Base-by-base conservation (phyloP, 1,140 invertebrate species). In the Hesperophylax magnus region DNA sequence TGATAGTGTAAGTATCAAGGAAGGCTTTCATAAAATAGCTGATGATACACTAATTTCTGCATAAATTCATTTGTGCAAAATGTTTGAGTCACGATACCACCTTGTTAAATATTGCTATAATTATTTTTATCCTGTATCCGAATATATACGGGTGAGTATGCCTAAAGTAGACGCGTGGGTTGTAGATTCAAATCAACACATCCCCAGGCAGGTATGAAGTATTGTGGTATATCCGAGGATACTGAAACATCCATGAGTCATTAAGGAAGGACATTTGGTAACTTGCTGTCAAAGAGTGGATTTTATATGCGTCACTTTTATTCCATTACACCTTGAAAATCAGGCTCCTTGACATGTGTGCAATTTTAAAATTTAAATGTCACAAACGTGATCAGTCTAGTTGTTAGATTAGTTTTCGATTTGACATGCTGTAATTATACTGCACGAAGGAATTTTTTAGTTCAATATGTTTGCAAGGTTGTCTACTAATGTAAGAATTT, bases 201-300 rank as follows among this genome's bases (percentile, higher is more conserved):
- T 39, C 34, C 34, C 34, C 9, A 8, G 7, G 34, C 34, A 39
- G 34, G 34, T 39, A 39, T 39, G 9, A 39, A 8, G 34, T 39
- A 39, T 39, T 39, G 34, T 6, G n/a, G 22, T 20, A 60, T 60
- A 60, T 60, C 56, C 22, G 54, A 34, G 63, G 63, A 67, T 67
- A 67, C 24, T 31, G 65, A 67, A 67, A 67, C 65, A 5, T 15
- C 61, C 27, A 34, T 67, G 65, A 67, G 65, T 67, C 65, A 67
- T 39, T 18, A 47, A 31, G 65, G 65, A 67, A 67, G 65, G 65
- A 27, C 47, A 20, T 60, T 31, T 31, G 39, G 14, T 39, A 15
- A 67, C 8, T 24, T 61, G 65, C 65, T 67, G 27, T 67, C 65
- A 67, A 67, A 61, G 15, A 61, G 3, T 18, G 18, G 8, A 1